Evolutionary conservation across 2,797 vertebrate genomes (phyloP).

Genomic region (Champsocephalus esox): DNA sequence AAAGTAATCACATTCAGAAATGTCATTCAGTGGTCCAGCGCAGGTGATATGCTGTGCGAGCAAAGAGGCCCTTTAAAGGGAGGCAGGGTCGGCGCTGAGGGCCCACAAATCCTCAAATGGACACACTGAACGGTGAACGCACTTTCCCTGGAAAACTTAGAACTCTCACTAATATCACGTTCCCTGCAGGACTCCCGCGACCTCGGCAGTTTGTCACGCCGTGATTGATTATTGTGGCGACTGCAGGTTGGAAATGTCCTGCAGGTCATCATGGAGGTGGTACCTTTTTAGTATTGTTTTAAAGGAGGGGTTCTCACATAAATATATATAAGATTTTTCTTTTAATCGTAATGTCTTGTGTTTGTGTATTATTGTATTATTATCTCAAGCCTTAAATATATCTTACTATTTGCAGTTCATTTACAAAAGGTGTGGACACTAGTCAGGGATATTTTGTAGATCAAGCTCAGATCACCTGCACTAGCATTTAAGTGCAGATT

Average conservation of each 20-base stretch:
- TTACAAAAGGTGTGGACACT: not conserved
- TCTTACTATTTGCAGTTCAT: not conserved
- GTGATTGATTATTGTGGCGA: conserved; percentile 69
- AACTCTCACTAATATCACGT: conserved; percentile 63
- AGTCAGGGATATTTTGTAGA: not conserved
- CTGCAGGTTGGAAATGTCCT: conserved; percentile 55
- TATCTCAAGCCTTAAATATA: not conserved
- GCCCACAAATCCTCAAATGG: conserved; percentile 58
- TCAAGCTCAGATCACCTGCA: not conserved
- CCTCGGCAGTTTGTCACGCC: conserved; percentile 52
- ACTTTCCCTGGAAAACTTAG: conserved; percentile 66
- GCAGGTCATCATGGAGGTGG: conserved; percentile 33
- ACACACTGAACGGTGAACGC: conserved; percentile 31
- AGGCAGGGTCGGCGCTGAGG: conserved; percentile 9
- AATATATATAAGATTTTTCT: not conserved
- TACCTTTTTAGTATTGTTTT: not conserved
- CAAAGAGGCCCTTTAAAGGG: conserved; percentile 57
- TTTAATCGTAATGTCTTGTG: no score
- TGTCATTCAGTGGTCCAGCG: conserved; percentile 36
- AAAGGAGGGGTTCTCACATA: not conserved
- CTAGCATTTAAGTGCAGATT: not conserved
- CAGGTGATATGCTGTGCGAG: conserved; percentile 31
- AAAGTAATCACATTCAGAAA: conserved; percentile 26
- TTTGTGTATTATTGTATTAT: not conserved
- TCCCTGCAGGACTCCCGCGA: conserved; percentile 56